Evolutionary conservation across 2,888 invertebrate genomes (phyloP), one percentile per base, ranked within the genome.

Genomic region (Melanchra persicariae): DNA sequence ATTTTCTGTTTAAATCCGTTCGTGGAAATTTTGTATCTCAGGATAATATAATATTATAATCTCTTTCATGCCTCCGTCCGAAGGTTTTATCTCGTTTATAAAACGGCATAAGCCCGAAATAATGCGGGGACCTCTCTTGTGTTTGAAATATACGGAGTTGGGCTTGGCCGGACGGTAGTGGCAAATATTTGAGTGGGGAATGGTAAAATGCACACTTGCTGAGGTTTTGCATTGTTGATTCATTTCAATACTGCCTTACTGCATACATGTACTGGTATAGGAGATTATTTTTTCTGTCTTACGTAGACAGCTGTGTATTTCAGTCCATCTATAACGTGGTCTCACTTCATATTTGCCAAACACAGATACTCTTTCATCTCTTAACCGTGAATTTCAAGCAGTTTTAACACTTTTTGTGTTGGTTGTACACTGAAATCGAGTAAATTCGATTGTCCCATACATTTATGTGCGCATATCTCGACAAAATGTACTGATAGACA

Each of bases 51-150:
- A 84, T 84, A 80, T 83, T 80, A 77, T 83, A 83, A 85, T 85
- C 86, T 80, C 70, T 78, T 80, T 76, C 76, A 76, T 74, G 74
- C 69, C 70, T 69, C 45, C 69, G 76, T 76, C 73, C 77, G 68
- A 84, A 79, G 79, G 85, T 51, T 85, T 79, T 79, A 85, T 84
- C 86, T 84, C 86, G 79, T 87, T 86, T 86, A 83, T 85, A 82
- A 87, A 87, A 81, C 65, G 80, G 77, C 74, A 84, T 85, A 83
- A 85, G 79, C 81, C 84, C 85, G 76, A 87, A 85, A 88, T 87
- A 88, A 88, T 85, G 82, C 79, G 73, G 58, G 69, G 73, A 81
- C 75, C 75, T 83, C 74, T 74, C 54, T 66, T 55, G 47, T 26
- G 55, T 61, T 57, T 68, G 52, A 79, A 83, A 85, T 67, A 78